Percentiles rank a stretch among this genome's conserved stretches.
Conservation (phyloP, 2,797 vertebrate genomes). For the Miichthys miiuy region DNA sequence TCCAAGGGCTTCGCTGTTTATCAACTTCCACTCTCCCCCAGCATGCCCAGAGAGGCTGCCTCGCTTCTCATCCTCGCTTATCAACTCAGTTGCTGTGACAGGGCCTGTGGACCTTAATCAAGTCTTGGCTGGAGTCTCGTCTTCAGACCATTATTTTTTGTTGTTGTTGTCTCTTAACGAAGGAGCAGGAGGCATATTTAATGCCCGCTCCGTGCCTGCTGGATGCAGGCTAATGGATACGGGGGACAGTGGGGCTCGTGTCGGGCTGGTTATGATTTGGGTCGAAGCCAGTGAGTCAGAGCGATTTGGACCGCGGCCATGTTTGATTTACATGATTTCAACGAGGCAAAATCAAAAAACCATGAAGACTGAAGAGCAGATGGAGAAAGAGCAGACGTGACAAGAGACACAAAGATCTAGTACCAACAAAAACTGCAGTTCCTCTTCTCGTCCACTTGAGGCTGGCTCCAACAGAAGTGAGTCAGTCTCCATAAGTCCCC, state of each 20-base stretch:
- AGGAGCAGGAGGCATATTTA: constrained; percentile 9
- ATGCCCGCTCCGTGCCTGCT: constrained; percentile 3
- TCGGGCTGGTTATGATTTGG: constrained; percentile 55
- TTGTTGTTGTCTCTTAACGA: constrained; percentile 4
- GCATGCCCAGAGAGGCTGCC: constrained; percentile 25
- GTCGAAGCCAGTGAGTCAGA: constrained; percentile 43
- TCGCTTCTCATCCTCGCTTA: constrained; percentile 29
- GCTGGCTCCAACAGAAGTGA: too few species aligned
- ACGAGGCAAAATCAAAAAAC: neutral
- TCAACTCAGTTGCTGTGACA: constrained; percentile 39
- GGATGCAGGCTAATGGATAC: constrained; percentile 16
- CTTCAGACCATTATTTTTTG: constrained; percentile 17
- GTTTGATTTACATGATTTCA: neutral
- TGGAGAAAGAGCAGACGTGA: neutral
- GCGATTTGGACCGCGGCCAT: constrained; percentile 38
- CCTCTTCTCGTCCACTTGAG: too few species aligned
- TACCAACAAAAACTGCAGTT: too few species aligned
- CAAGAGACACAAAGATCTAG: too few species aligned
- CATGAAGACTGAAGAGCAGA: neutral
- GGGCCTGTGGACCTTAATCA: constrained; percentile 28
- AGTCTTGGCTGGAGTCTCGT: constrained; percentile 26
- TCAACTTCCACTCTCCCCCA: constrained; percentile 40
- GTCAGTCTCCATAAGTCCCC: too few species aligned
- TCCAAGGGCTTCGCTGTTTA: constrained; percentile 55
- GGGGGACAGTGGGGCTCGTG: constrained; percentile 19